phyloP scores from a whole-genome alignment of 2,113 vertebrate species.

The Daphoenositta chrysoptera region DNA sequence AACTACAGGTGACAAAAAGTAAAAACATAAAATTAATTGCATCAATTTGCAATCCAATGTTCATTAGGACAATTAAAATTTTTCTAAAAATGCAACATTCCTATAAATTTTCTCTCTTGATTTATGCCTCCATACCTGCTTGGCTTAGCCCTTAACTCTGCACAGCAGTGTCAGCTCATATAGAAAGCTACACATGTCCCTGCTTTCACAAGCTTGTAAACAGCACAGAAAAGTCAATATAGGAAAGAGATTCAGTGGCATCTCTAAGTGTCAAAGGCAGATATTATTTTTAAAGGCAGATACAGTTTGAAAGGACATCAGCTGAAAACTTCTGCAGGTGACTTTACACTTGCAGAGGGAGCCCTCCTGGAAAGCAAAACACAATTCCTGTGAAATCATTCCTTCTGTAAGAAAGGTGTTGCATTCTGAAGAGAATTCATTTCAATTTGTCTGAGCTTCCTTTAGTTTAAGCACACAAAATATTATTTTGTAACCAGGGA shows the following conservation, averaged over 20 bases:
- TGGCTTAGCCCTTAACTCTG: neutral
- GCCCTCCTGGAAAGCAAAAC: neutral
- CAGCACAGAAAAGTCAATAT: neutral
- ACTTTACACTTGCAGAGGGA: neutral
- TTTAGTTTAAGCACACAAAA: neutral
- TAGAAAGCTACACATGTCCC: neutral
- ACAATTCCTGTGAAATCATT: neutral
- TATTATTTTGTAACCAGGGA: neutral
- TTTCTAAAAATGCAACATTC: neutral
- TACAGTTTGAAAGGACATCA: neutral
- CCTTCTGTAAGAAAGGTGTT: neutral
- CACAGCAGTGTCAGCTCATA: neutral
- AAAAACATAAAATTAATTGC: neutral
- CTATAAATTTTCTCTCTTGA: neutral
- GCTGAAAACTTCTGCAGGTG: neutral
- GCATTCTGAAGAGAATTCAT: neutral
- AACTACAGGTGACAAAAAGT: neutral
- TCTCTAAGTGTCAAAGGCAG: neutral
- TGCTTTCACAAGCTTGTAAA: neutral
- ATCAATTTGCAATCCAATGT: neutral
- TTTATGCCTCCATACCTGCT: neutral
- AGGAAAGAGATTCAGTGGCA: neutral
- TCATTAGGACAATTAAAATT: neutral
- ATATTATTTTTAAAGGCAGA: neutral
- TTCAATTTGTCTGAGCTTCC: neutral